Evolutionary conservation across 2,888 invertebrate genomes (phyloP).

Genomic region (Xylocampa areola): DNA sequence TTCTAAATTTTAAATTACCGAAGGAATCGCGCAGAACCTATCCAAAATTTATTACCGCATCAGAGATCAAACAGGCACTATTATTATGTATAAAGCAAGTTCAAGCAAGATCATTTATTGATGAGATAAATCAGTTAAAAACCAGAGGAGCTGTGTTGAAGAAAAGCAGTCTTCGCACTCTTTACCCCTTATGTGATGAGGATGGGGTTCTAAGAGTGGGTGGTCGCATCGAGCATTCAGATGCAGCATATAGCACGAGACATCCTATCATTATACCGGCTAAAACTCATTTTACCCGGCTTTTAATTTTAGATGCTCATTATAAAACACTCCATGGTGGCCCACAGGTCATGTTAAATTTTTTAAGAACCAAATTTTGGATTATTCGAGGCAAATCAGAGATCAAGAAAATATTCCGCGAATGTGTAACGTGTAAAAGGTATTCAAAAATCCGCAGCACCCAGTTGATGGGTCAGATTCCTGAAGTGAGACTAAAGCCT

Average conservation of each 20-base stretch:
- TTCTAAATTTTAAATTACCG: neutral
- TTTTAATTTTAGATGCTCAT: slow-evolving; percentile 4
- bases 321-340: neutral
- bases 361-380: too few species aligned
- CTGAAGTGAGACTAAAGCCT: neutral
- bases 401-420: slow-evolving; percentile 1
- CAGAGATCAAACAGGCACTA: neutral
- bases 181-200: slow-evolving; percentile 4
- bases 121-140: slow-evolving; percentile 10
- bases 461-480: slow-evolving; percentile 1
- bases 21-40: neutral
- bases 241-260: neutral
- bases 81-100: slow-evolving; percentile 1
- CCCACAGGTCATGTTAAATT: slow-evolving; percentile 2
- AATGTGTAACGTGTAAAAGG: neutral
- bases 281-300: slow-evolving; percentile 4
- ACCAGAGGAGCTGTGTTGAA: slow-evolving; percentile 1
- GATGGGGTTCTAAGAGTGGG: slow-evolving; percentile 1
- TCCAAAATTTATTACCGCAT: neutral
- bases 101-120: neutral
- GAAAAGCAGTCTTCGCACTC: slow-evolving; percentile 1
- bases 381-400: slow-evolving; percentile 1
- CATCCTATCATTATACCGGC: slow-evolving; percentile 7
- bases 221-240: slow-evolving; percentile 1
- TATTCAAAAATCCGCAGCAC: neutral